Percentiles rank a stretch among this genome's conserved stretches.
Conservation (phyloP, 1,140 invertebrate genomes). For the Trichonephila clavipes region DNA sequence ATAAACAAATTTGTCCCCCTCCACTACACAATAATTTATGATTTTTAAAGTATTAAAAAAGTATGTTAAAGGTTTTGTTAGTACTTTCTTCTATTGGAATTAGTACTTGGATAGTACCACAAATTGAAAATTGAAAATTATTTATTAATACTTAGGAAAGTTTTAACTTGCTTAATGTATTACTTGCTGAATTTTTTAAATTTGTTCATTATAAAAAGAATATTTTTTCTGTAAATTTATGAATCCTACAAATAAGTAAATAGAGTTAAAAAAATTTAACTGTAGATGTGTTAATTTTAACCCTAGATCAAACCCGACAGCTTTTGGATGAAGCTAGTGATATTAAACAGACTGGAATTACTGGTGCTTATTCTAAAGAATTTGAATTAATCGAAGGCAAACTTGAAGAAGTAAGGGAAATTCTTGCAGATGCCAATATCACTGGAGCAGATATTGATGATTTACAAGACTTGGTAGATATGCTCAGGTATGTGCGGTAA, state of each 20-base stretch:
- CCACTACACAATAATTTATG: no score
- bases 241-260: background rate
- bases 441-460: constrained; percentile 88
- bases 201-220: no score
- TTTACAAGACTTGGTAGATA: constrained; percentile 83
- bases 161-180: no score
- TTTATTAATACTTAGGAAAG: no score
- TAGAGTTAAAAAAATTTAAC: background rate
- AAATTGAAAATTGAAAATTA: no score
- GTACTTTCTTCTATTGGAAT: no score
- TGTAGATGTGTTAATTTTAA: background rate
- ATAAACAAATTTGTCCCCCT: no score
- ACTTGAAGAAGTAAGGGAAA: constrained; percentile 88
- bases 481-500: constrained; percentile 79
- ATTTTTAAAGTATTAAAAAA: no score
- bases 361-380: constrained; percentile 95
- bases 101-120: no score
- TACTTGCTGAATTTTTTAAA: no score
- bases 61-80: no score
- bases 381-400: constrained; percentile 94
- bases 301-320: constrained; percentile 81
- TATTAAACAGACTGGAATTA: constrained; percentile 95
- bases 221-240: no score
- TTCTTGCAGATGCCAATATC: constrained; percentile 89
- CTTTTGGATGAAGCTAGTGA: constrained; percentile 92